Percentiles rank a stretch among this genome's conserved stretches.
These are phyloP conservation scores for Sialis fuliginosa DNA, from an alignment of 2,888 invertebrate genomes.

Conservation along the genomic window DNA sequence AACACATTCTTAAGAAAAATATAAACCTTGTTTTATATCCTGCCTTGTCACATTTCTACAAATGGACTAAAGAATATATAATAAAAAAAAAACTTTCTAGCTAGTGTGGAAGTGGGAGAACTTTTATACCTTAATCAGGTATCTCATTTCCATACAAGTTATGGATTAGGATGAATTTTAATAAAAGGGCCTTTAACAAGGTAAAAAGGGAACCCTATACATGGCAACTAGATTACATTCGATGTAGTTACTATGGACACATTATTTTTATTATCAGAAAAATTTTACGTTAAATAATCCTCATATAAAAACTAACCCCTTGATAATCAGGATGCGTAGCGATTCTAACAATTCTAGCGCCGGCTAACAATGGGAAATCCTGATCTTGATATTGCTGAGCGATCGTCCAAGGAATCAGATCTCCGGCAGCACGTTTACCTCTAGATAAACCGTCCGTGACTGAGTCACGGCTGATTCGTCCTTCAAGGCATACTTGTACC, in stretches of 20 bases:
- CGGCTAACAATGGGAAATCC: constrained; percentile 78
- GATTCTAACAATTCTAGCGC: constrained; percentile 85
- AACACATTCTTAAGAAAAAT: background rate
- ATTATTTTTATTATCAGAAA: background rate
- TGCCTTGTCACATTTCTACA: background rate
- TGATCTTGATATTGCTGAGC: constrained; percentile 91
- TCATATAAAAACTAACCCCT: constrained; percentile 35
- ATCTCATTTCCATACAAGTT: too few relatives aligned
- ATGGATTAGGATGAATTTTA: too few relatives aligned
- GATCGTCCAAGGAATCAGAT: constrained; percentile 96
- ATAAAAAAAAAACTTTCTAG: too few relatives aligned
- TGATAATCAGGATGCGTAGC: constrained; percentile 98
- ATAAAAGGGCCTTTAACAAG: too few relatives aligned
- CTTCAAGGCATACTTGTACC: constrained; percentile 67
- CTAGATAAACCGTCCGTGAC: constrained; percentile 64
- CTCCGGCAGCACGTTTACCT: constrained; percentile 85
- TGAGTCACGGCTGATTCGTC: constrained; percentile 49
- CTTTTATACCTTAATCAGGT: too few relatives aligned
- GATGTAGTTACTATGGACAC: background rate
- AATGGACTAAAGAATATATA: constrained; percentile 2
- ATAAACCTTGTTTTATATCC: too few relatives aligned
- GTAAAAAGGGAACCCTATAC: too few relatives aligned
- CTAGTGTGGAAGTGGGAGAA: too few relatives aligned
- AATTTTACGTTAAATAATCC: constrained; percentile 2
- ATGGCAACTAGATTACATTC: too few relatives aligned